Evolutionary conservation across 2,113 vertebrate species (phyloP), one percentile per base, ranked within the genome.

Genomic region (Coregonus clupeaformis): DNA sequence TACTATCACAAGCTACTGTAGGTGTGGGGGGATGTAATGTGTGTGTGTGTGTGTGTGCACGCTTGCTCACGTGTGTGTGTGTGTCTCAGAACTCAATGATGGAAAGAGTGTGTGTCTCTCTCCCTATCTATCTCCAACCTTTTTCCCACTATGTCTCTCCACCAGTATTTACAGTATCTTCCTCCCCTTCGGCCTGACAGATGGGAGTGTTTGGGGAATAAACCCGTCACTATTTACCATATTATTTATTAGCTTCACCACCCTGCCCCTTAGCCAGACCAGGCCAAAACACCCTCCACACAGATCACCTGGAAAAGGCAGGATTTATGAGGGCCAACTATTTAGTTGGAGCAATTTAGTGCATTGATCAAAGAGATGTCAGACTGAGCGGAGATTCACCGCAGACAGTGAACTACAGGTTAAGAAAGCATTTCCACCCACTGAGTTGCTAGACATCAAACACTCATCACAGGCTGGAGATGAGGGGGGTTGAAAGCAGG

Each of bases 291-390:
- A 1, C 6, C 5, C 20, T 29, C 14, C 64, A 20, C 30, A n/a
- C n/a, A 18, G 30, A 18, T 72, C 55, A 73, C 78, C 80, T 78
- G 64, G 49, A 73, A 77, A 52, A 52, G 77, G 78, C 69, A 68
- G 83, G 77, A 83, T 87, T 85, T 85, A 87, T 85, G 81, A 68
- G 73, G 73, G 65, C 73, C 84, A 82, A 75, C 78, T 63, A 69
- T 78, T 71, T 68, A 74, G 77, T 75, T 79, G 42, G 66, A 82
- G 74, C 76, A 78, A 81, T 86, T 89, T 79, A 73, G 83, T 66
- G 80, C 70, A 55, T 79, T 86, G 84, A 88, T 88, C 84, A 88
- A 84, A 88, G 80, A 85, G 81, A 84, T 87, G 85, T 80, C 85
- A 83, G 77, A 4, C 69, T 4, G 49, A 52, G 16, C 49, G 11